phyloP scores from a whole-genome alignment of 2,797 vertebrate species.

The Pogonophryne albipinna region DNA sequence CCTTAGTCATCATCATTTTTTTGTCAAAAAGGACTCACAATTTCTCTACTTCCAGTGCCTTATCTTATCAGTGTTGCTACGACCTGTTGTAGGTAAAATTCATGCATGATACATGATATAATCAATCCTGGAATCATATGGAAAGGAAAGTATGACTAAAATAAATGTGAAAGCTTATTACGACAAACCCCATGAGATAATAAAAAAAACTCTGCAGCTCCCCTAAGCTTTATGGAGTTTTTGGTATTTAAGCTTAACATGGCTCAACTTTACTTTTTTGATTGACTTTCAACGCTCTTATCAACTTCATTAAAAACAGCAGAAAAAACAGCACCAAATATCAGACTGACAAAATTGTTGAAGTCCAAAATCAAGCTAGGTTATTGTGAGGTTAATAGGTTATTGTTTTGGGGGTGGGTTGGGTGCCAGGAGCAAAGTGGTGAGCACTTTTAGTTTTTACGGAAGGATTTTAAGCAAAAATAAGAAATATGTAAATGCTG shows the following conservation, averaged over 20 bases:
- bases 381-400: neutral
- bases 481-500: neutral
- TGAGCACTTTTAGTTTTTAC: neutral
- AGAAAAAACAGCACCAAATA: neutral
- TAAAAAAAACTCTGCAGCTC: neutral
- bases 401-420: neutral
- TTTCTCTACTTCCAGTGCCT: neutral
- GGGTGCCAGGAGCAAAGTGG: neutral
- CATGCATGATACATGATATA: neutral
- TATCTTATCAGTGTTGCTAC: neutral
- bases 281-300: neutral
- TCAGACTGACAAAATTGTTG: neutral
- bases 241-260: neutral
- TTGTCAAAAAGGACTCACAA: neutral
- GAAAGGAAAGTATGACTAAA: conserved; percentile 1
- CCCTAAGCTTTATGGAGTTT: neutral
- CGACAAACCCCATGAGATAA: neutral
- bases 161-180: neutral
- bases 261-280: neutral
- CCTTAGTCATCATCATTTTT: neutral
- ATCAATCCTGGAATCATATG: conserved; percentile 9
- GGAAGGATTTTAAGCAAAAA: neutral
- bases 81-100: neutral
- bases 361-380: neutral
- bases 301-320: neutral